These are phyloP conservation scores for Molossus molossus DNA, from an alignment of 2,797 vertebrate species.

Conservation along the genomic window DNA sequence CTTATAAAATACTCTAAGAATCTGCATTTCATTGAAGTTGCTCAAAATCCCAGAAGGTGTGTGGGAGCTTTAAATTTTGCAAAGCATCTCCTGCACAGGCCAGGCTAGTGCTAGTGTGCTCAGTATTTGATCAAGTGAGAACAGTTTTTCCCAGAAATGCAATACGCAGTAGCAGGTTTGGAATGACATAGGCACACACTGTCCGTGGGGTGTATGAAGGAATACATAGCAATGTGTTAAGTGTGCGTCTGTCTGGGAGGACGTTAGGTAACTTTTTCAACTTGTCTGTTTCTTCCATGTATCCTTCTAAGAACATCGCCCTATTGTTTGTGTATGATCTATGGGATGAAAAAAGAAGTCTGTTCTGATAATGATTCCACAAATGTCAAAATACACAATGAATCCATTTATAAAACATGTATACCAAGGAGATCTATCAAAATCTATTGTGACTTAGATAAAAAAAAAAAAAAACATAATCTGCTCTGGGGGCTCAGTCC, in stretches of 20 bases:
- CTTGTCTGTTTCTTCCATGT: constrained; percentile 1
- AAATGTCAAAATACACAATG: constrained; percentile 43
- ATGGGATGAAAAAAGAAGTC: not conserved
- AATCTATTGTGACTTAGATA: constrained; percentile 40
- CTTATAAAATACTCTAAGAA: constrained; percentile 39
- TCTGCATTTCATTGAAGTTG: not conserved
- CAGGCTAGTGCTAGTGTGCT: not conserved
- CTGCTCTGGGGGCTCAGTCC: not conserved
- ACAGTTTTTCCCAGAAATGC: constrained; percentile 6
- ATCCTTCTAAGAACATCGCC: not conserved
- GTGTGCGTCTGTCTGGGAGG: not conserved
- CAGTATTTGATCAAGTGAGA: constrained; percentile 15
- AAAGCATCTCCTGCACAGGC: not conserved
- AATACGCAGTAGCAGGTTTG: not conserved
- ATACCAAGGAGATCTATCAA: constrained; percentile 60
- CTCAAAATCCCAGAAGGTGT: constrained; percentile 38
- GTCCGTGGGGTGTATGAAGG: not conserved
- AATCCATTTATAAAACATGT: not conserved
- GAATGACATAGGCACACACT: not conserved
- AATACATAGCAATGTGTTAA: not conserved
- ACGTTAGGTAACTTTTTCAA: constrained; percentile 46
- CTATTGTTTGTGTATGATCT: not conserved
- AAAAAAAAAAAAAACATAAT: not conserved
- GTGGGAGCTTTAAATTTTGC: constrained; percentile 21
- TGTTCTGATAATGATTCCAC: constrained; percentile 51